These are phyloP conservation scores for zebrafish (Danio rerio) DNA, from an alignment of 2,113 vertebrate species.

Conservation along the genomic window DNA sequence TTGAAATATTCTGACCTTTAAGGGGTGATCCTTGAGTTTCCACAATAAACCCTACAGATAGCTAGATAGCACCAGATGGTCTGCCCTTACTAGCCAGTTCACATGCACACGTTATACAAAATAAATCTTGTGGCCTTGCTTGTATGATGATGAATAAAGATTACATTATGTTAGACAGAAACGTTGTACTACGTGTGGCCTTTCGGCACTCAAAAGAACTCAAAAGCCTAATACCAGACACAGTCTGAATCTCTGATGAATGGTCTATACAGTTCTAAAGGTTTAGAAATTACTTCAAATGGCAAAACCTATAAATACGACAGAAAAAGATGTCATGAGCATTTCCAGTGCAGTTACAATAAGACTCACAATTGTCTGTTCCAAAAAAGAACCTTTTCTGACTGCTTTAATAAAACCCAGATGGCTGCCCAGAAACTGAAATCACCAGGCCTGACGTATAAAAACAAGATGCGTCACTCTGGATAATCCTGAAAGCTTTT, in stretches of 20 bases:
- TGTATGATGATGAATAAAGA: background rate
- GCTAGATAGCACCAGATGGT: background rate
- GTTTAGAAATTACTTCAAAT: background rate
- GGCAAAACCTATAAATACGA: background rate
- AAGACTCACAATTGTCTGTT: background rate
- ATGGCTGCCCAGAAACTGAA: background rate
- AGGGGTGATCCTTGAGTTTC: background rate
- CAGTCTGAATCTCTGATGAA: background rate
- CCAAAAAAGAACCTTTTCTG: background rate
- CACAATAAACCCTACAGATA: background rate
- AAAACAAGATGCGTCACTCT: background rate
- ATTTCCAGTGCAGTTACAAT: background rate
- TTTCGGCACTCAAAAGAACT: background rate
- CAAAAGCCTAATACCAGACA: background rate
- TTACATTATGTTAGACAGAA: background rate
- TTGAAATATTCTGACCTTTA: background rate
- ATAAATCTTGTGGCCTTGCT: too few relatives aligned
- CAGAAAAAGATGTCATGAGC: background rate
- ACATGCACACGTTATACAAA: too few relatives aligned
- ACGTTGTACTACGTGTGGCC: background rate
- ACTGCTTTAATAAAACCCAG: background rate
- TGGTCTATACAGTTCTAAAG: background rate
- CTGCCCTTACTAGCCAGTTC: too few relatives aligned
- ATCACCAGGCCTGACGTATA: background rate
- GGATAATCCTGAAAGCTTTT: background rate